Evolutionary conservation across 2,888 invertebrate genomes (phyloP), one percentile per base, ranked within the genome.

Genomic region (Eristalis intricaria): DNA sequence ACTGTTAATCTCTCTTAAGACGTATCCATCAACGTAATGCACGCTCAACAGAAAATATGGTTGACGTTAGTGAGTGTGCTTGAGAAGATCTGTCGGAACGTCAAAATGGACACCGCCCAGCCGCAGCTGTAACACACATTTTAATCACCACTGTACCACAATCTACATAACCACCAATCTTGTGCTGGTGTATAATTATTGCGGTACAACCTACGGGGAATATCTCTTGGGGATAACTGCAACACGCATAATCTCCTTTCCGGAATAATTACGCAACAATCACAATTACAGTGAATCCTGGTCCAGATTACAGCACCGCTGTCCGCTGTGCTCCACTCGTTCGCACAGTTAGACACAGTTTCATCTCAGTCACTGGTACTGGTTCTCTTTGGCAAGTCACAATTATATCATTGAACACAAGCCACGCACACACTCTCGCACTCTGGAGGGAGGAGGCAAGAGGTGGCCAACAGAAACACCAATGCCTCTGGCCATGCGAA

Each of bases 281-380:
- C 78, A 83, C 70, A 86, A 83, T 86, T 79, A 75, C 74, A 66
- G 83, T 78, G 86, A 86, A 83, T 86, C 86, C 83, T 82, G 70
- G 74, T 83, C 83, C 63, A 40, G 74, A 78, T 70, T 83, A 70
- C 77, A 78, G 78, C 82, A 83, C 43, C 73, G 68, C 43, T 75
- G 70, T 35, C 50, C 23, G 60, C n/a, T n/a, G 58, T 60, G 50
- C 65, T 58, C 43, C 40, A 73, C 61, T 69, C 56, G 38, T 86
- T 65, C 69, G 61, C 29, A 73, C 66, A 83, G 77, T 77, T 85
- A 69, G 58, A n/a, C 38, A n/a, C 38, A 50, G 50, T 19, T 8
- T 8, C 50, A 50, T 19, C 43, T 43, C 43, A 15, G 4, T 15
- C 4, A 43, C n/a, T 15, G 56, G 22, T 76, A 73, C 79, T 75